Conservation (phyloP, 2,797 vertebrate species). For the Allobates femoralis region DNA sequence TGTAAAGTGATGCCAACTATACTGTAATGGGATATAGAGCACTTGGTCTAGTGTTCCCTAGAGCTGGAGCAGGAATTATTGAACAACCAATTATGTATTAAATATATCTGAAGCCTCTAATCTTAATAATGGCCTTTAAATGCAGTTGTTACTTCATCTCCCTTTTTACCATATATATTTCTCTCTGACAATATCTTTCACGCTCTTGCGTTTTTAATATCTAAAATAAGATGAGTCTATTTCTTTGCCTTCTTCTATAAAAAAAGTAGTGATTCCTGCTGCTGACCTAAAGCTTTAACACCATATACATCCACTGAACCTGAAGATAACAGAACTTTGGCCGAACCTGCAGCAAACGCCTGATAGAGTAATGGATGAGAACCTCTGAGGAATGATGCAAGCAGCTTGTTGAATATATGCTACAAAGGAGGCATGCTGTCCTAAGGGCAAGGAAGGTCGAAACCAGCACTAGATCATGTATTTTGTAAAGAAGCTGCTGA, state of each 20-base stretch:
- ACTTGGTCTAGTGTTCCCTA: conserved; percentile 15
- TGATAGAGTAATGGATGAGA: neutral
- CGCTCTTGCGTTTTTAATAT: neutral
- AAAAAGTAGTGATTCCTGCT: neutral
- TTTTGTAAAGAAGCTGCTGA: neutral
- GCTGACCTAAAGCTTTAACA: neutral
- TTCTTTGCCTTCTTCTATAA: neutral
- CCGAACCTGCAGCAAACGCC: neutral
- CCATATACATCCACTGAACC: neutral
- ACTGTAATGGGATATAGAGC: conserved; percentile 39
- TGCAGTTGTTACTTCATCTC: neutral
- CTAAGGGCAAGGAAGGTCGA: neutral
- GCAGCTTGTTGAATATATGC: neutral
- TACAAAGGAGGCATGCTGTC: neutral
- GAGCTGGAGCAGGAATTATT: neutral
- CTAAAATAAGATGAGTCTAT: neutral
- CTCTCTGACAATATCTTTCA: neutral
- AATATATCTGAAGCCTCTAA: conserved; percentile 8
- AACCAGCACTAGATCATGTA: neutral
- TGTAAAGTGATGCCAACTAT: conserved; percentile 38
- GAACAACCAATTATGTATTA: conserved; percentile 35
- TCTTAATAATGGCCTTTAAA: conserved; percentile 2
- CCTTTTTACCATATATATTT: neutral
- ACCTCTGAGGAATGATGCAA: neutral
- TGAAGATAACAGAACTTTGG: neutral